Evolutionary conservation across 1,140 invertebrate genomes (phyloP).

Genomic region (Apis dorsata): DNA sequence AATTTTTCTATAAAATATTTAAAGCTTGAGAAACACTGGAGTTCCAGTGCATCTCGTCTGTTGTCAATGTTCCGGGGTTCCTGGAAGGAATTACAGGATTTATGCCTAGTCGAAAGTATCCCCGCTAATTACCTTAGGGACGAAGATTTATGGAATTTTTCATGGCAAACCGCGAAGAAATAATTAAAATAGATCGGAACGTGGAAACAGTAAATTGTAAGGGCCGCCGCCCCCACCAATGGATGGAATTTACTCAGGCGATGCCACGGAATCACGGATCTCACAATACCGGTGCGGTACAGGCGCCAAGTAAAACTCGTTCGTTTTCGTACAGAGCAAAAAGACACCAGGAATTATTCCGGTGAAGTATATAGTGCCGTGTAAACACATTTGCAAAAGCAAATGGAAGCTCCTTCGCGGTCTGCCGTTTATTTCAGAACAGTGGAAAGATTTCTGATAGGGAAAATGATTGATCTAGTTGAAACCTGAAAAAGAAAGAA

Average conservation of each 20-base stretch:
- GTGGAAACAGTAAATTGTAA: slow-evolving; percentile 50
- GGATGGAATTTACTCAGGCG: slow-evolving; percentile 33
- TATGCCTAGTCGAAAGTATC: slow-evolving; percentile 22
- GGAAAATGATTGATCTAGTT: background rate
- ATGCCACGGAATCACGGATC: slow-evolving; percentile 34
- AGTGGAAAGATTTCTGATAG: slow-evolving; percentile 17
- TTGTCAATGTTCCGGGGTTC: slow-evolving; percentile 33
- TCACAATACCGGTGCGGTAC: slow-evolving; percentile 4
- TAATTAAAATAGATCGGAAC: slow-evolving; percentile 54
- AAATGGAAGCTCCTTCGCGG: background rate
- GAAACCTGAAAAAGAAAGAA: background rate
- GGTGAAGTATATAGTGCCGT: slow-evolving; percentile 42
- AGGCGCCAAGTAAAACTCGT: slow-evolving; percentile 46
- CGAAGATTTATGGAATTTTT: slow-evolving; percentile 53
- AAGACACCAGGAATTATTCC: slow-evolving; percentile 44
- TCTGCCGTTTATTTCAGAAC: slow-evolving; percentile 34
- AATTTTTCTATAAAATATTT: background rate
- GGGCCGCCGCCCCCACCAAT: background rate
- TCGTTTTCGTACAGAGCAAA: slow-evolving; percentile 44
- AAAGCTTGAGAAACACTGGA: background rate
- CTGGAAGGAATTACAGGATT: slow-evolving; percentile 29
- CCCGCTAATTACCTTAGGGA: slow-evolving; percentile 29
- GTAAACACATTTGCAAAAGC: slow-evolving; percentile 39
- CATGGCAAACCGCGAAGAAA: background rate
- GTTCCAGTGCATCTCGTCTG: background rate